Evolutionary conservation across 1,140 invertebrate species (phyloP).

Genomic region (Phocides pigmalion): DNA sequence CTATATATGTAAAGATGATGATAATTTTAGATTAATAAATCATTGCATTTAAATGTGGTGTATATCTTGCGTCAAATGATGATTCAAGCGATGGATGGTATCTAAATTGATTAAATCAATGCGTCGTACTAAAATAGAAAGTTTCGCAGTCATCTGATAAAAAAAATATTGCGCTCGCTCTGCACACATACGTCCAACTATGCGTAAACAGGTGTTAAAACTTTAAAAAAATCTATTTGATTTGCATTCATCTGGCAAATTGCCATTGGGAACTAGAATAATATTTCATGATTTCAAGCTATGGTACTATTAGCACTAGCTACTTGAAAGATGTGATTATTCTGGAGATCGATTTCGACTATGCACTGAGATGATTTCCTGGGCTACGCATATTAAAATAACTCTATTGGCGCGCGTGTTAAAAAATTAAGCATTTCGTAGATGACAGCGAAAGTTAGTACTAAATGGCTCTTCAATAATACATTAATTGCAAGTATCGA

Average conservation of each 20-base stretch:
- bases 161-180: conserved; percentile 12
- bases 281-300: conserved; percentile 29
- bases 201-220: conserved; percentile 35
- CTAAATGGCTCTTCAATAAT: conserved; percentile 9
- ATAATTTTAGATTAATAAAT: not conserved
- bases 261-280: conserved; percentile 42
- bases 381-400: conserved; percentile 1
- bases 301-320: not conserved
- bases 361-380: not conserved
- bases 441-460: conserved; percentile 20
- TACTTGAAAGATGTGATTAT: conserved; percentile 24
- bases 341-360: conserved; percentile 26
- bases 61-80: not conserved
- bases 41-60: not conserved
- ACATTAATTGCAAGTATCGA: conserved; percentile 18
- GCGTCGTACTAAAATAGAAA: conserved; percentile 8
- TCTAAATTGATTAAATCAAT: not conserved
- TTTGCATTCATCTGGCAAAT: conserved; percentile 42
- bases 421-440: not conserved
- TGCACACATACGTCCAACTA: conserved; percentile 6
- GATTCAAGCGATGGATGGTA: not conserved
- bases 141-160: not conserved
- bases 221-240: conserved; percentile 28
- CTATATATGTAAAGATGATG: not conserved
- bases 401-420: not conserved